phyloP scores from a whole-genome alignment of 2,797 vertebrate species.

The Acanthornis magna region DNA sequence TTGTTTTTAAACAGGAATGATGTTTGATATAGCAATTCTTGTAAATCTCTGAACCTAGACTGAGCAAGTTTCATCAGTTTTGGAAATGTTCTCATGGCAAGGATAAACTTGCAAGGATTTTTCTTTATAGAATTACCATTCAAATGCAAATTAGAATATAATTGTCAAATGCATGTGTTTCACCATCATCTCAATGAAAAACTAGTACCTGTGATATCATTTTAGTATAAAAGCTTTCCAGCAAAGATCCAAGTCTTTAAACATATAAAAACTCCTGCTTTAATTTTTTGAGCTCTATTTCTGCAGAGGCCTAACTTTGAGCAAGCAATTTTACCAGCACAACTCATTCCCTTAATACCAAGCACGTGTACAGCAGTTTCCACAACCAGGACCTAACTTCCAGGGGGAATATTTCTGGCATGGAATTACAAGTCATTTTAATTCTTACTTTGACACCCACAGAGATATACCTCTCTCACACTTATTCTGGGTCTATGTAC shows the following conservation, averaged over 20 bases:
- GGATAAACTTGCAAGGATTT: background rate
- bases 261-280: background rate
- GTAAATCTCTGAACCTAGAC: background rate
- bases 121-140: background rate
- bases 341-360: background rate
- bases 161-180: background rate
- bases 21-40: background rate
- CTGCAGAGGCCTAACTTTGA: background rate
- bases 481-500: background rate
- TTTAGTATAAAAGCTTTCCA: background rate
- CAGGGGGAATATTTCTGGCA: background rate
- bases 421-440: background rate
- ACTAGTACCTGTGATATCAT: background rate
- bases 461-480: background rate
- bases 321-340: background rate
- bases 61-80: background rate
- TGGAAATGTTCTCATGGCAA: background rate
- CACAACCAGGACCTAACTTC: background rate
- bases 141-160: background rate
- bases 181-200: background rate
- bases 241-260: background rate
- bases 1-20: background rate
- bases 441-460: background rate
- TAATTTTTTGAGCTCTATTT: background rate
- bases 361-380: background rate